These are phyloP conservation scores for Melanaphis sacchari DNA, from an alignment of 1,140 invertebrate genomes.

Conservation along the genomic window DNA sequence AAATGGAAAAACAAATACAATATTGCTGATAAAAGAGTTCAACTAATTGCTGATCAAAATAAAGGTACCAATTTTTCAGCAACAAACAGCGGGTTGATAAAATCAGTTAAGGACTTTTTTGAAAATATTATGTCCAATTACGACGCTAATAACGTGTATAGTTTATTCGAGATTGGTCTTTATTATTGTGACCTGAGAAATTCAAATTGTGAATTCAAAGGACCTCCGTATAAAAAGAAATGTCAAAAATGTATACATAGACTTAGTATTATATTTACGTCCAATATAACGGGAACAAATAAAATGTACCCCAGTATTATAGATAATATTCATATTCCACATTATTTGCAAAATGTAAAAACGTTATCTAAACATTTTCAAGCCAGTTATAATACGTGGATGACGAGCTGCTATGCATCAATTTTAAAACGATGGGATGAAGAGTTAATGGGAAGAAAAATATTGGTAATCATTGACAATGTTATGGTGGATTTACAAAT, in stretches of 20 bases:
- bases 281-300: not conserved
- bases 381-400: not conserved
- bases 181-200: not conserved
- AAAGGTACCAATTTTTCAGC: not conserved
- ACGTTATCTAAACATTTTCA: not conserved
- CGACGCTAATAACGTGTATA: not conserved
- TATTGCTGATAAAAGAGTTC: not conserved
- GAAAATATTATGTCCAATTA: conserved; percentile 5
- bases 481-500: not conserved
- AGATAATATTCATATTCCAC: not conserved
- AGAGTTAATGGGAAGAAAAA: not conserved
- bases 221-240: not conserved
- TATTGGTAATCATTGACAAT: not conserved
- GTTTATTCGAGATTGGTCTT: not conserved
- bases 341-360: not conserved
- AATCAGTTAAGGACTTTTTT: not conserved
- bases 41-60: not conserved
- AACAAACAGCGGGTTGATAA: not conserved
- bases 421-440: not conserved
- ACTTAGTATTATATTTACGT: not conserved
- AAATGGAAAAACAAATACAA: not conserved
- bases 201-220: not conserved
- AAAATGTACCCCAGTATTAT: not conserved
- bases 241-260: not conserved
- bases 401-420: not conserved